phyloP scores from a whole-genome alignment of 2,888 invertebrate genomes.

The Sphaeridia pumilis region DNA sequence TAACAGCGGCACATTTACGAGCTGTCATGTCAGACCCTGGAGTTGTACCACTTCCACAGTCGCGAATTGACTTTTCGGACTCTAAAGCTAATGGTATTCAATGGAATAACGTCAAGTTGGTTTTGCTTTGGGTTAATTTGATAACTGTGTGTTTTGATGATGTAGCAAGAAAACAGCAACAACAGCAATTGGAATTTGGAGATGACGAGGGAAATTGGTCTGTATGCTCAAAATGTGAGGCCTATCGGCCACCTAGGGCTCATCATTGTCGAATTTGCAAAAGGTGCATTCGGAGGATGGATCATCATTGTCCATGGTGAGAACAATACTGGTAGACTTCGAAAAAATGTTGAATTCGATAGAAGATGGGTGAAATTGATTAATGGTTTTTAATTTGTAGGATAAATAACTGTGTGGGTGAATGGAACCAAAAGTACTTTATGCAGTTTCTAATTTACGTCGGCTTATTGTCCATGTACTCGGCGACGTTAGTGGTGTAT shows the following conservation, averaged over 20 bases:
- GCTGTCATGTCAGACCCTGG: constrained; percentile 85
- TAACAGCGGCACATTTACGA: constrained; percentile 64
- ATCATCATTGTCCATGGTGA: constrained; percentile 74
- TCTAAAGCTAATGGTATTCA: constrained; percentile 45
- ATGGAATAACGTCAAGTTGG: neutral
- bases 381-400: constrained; percentile 38
- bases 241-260: constrained; percentile 68
- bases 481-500: constrained; percentile 55
- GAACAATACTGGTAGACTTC: neutral
- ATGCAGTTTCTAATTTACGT: constrained; percentile 75
- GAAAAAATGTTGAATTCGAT: too few species aligned
- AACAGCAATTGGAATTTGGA: too few species aligned
- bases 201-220: constrained; percentile 48
- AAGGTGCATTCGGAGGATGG: constrained; percentile 66
- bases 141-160: too few species aligned
- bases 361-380: neutral
- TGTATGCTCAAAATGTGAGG: constrained; percentile 66
- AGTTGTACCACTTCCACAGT: constrained; percentile 62
- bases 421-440: constrained; percentile 83
- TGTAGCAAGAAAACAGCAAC: too few species aligned
- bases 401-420: constrained; percentile 90
- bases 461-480: constrained; percentile 53
- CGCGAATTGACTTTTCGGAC: constrained; percentile 66
- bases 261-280: constrained; percentile 81
- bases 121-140: neutral